Evolutionary conservation across 2,113 vertebrate genomes (phyloP), one percentile per base, ranked within the genome.

Genomic region (Aptenodytes forsteri): DNA sequence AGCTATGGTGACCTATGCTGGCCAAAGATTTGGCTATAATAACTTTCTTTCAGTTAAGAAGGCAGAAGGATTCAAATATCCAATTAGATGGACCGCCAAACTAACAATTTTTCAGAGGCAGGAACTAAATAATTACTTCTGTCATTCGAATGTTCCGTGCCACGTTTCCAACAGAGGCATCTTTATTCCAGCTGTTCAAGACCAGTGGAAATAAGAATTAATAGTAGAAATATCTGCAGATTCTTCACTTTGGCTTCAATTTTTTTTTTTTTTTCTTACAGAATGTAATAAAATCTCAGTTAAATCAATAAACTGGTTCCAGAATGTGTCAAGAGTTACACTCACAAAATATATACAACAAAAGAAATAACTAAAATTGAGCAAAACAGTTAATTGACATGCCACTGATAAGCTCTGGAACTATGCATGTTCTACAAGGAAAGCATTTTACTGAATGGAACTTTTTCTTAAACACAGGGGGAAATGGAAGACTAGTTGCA

Each of bases 71-170:
- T 67, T 64, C 13, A 55, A 64, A 47, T 87, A 90, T 79, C 20
- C 22, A 50, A 13, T 59, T 47, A 73, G 26, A 40, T 6, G 2
- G 5, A 13, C 8, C 4, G 10, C 4, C 20, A 89, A 71, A 49
- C 5, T 25, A 52, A 72, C 16, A 30, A 9, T 56, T 86, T 82
- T 90, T 83, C 55, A 78, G 34, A 72, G 30, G 16, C 13, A 83
- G 52, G 29, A 95, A 69, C 55, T 56, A 85, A 87, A 92, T 78
- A 81, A 89, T 79, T 90, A 13, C 47, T 44, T 91, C n/a, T 86
- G 21, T 50, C 7, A 5, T 32, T 77, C 13, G 18, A 93, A 52
- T 58, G 42, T 59, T 88, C 47, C 67, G 12, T 82, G 29, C 17
- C 47, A 46, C 44, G 8, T 76, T 93, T 94, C 55, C 18, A 69